Base-by-base conservation (phyloP, 2,797 vertebrate genomes). In the Cetoscarus ocellatus region DNA sequence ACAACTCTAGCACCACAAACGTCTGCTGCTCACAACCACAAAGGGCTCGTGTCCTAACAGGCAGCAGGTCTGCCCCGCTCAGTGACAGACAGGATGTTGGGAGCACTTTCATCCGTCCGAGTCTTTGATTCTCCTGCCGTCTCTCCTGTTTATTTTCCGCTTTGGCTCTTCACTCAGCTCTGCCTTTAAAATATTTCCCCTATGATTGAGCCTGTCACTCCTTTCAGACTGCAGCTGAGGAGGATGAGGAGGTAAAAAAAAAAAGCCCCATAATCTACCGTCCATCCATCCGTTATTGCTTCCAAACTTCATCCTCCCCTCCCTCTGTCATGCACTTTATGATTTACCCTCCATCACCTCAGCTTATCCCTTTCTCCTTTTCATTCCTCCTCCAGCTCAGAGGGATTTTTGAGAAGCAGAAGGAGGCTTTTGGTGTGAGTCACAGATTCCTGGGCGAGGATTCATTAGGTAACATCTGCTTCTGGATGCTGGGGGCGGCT, bases 391-490 rank as follows among this genome's bases (percentile, higher is more conserved):
- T 43, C 43, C 49, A 43, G 48, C 61, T 83, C 67, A 75, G 43
- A 5, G 14, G 53, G 49, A 44, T 27, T 57, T 70, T 55, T 69
- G 51, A 64, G 3, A 15, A 67, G 51, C 43, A 51, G 58, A 76
- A 40, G 65, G 61, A 76, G 72, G 73, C 50, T 66, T 75, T 71
- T 77, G 50, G 47, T 47, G 70, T 91, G 87, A 91, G 75, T 93
- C 86, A 90, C 72, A 84, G 84, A 89, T 90, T 86, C 86, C 81
- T 91, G 58, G 72, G 51, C 44, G 70, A 81, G 58, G 65, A 80
- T 80, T 87, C 84, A 84, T 61, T n/a, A 71, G 68, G 70, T 72
- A 91, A 91, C 92, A 93, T 86, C 92, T 93, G 90, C 73, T 91
- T 88, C 49, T 77, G 47, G 63, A 60, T 71, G 78, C 60, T 72